Percentiles rank a stretch among this genome's conserved stretches.
Conservation (phyloP, 2,888 invertebrate species). For the Alloplasta piceator region DNA sequence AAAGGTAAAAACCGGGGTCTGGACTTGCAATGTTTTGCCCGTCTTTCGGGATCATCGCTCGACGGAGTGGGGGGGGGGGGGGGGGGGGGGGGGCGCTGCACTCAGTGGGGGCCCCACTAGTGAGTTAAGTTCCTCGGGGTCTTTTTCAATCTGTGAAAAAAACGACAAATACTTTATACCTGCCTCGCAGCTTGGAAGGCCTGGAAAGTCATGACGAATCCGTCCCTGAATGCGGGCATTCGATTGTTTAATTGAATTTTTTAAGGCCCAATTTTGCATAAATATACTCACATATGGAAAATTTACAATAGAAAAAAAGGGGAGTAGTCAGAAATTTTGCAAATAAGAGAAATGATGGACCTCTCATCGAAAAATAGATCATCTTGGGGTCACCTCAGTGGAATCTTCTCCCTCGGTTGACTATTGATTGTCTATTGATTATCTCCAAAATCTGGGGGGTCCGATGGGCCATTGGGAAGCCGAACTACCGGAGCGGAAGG, state of each 20-base stretch:
- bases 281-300: not conserved
- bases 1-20: slow-evolving; percentile 3
- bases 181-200: slow-evolving; percentile 11
- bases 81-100: not conserved
- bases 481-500: slow-evolving; percentile 18
- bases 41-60: slow-evolving; percentile 33
- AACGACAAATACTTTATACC: slow-evolving; percentile 14
- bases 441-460: slow-evolving; percentile 15
- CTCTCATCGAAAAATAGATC: slow-evolving; percentile 4
- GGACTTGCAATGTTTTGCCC: not conserved
- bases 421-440: slow-evolving; percentile 23
- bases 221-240: slow-evolving; percentile 44
- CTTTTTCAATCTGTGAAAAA: slow-evolving; percentile 38
- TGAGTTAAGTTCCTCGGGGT: slow-evolving; percentile 30
- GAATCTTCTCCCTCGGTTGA: not conserved
- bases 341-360: not conserved
- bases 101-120: slow-evolving; percentile 30
- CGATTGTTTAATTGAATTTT: slow-evolving; percentile 30
- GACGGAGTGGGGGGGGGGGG: not conserved
- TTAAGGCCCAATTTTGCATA: not conserved
- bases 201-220: slow-evolving; percentile 40
- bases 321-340: not conserved
- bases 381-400: not conserved
- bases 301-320: not conserved
- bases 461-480: not conserved